These are phyloP conservation scores for Diphyllodes magnificus DNA, from an alignment of 2,113 vertebrate genomes.

Conservation along the genomic window DNA sequence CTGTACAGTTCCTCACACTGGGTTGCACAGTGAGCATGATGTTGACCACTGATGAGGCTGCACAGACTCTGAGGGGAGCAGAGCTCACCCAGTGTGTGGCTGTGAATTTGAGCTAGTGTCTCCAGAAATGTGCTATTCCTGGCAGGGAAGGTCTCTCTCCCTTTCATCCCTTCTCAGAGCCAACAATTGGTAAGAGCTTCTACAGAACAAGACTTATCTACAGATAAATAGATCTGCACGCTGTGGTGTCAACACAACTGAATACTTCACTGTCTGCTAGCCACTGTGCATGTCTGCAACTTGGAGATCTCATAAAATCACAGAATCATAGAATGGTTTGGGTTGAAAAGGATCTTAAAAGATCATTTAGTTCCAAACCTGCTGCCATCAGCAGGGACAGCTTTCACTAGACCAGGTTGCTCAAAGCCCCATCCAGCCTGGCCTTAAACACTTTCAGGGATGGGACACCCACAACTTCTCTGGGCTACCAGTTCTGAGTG, in stretches of 20 bases:
- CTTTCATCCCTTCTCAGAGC: neutral
- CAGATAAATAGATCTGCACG: neutral
- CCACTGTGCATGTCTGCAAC: neutral
- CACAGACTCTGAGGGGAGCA: neutral
- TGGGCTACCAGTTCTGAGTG: neutral
- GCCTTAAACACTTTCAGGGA: neutral
- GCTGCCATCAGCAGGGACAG: too few species aligned
- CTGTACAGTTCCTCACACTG: neutral
- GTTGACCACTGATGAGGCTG: neutral
- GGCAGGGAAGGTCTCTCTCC: neutral
- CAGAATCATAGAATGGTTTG: neutral
- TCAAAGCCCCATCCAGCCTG: neutral
- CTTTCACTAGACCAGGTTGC: neutral
- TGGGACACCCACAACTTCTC: neutral
- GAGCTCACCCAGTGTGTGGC: rapidly evolving
- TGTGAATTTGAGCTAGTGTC: neutral
- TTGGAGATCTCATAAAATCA: neutral
- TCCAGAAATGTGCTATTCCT: neutral
- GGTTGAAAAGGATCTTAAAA: neutral
- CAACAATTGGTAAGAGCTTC: neutral
- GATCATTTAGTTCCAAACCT: neutral
- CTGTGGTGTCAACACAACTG: neutral
- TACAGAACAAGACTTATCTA: neutral
- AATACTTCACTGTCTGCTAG: neutral
- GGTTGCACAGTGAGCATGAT: neutral